A percentile compares a stretch with the other conserved stretches of the same genome.
phyloP scores from a whole-genome alignment of 2,888 invertebrate genomes.

The Pterostichus niger region DNA sequence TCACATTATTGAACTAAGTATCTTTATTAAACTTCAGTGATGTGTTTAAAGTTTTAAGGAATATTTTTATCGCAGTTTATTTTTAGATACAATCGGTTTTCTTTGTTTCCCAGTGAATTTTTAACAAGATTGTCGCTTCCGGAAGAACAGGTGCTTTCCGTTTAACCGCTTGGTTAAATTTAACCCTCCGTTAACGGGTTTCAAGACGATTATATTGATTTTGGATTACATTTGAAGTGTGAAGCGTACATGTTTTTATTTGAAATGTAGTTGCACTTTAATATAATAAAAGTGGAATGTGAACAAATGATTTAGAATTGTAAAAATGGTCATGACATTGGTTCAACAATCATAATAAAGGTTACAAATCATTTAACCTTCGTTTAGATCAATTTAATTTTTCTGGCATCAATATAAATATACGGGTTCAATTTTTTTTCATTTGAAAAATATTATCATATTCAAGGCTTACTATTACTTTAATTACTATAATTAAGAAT shows the following conservation, averaged over 20 bases:
- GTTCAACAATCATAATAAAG: background rate
- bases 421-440: background rate
- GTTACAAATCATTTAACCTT: conserved; percentile 46
- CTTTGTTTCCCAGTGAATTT: background rate
- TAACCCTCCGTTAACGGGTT: conserved; percentile 27
- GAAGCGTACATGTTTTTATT: background rate
- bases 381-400: conserved; percentile 21
- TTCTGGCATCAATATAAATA: conserved; percentile 15
- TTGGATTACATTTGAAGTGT: conserved; percentile 6
- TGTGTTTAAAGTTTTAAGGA: background rate
- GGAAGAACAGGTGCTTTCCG: background rate
- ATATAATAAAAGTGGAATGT: conserved; percentile 6
- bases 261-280: conserved; percentile 1
- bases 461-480: too few species aligned
- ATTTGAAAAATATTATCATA: background rate
- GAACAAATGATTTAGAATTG: conserved; percentile 4
- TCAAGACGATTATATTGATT: conserved; percentile 43
- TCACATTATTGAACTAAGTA: background rate
- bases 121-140: conserved; percentile 10
- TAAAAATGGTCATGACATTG: conserved; percentile 16
- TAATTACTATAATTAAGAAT: too few species aligned
- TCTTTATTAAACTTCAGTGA: background rate
- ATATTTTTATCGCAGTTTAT: background rate
- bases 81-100: background rate
- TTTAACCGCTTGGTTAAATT: conserved; percentile 25